Conservation (phyloP, 2,113 vertebrate species). For the Pygoscelis adeliae region DNA sequence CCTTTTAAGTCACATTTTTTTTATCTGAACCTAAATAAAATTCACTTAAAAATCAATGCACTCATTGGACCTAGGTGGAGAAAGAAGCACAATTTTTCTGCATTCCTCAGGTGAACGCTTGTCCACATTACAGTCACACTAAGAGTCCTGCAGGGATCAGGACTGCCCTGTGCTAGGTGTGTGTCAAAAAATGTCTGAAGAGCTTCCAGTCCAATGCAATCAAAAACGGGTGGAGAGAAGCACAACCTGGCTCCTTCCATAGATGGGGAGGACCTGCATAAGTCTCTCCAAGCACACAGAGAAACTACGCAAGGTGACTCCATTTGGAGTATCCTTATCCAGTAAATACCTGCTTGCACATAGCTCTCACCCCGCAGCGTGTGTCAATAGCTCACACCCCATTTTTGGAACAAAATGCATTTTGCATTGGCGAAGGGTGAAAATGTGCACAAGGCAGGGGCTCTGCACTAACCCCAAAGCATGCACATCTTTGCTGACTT, state of each 20-base stretch:
- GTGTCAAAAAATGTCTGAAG: background rate
- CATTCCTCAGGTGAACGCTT: background rate
- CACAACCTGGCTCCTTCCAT: background rate
- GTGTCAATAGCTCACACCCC: accelerated
- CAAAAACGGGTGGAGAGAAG: background rate
- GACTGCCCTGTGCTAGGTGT: background rate
- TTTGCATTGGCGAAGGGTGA: background rate
- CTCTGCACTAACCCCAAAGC: background rate
- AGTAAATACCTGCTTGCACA: background rate
- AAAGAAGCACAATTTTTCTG: background rate
- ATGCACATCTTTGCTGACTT: background rate
- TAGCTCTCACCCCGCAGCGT: background rate
- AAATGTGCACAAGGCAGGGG: background rate
- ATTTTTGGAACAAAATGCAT: background rate
- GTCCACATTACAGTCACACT: background rate
- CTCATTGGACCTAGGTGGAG: background rate
- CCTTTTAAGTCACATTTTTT: background rate
- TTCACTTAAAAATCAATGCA: background rate
- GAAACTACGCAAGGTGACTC: background rate
- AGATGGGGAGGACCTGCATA: background rate
- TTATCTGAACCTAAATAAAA: background rate
- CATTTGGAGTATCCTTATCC: background rate
- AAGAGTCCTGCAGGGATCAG: background rate
- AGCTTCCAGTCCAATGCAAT: background rate
- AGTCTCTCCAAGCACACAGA: background rate